Evolutionary conservation across 2,113 vertebrate species (phyloP), one percentile per base, ranked within the genome.

Genomic region (Sinocyclocheilus grahami): DNA sequence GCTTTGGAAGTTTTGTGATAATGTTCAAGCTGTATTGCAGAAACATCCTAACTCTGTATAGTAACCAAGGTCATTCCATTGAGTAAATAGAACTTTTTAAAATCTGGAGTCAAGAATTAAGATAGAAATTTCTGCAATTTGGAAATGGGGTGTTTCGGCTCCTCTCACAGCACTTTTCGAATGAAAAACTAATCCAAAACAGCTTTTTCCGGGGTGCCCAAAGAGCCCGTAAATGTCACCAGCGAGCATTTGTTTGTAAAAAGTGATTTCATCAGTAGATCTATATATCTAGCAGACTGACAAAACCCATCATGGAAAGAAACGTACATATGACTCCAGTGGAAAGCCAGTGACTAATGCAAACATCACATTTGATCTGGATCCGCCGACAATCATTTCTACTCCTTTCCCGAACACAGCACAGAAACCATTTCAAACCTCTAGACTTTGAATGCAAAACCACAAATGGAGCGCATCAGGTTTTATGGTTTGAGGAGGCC

Each of bases 401-500:
- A 22, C 75, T 90, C 88, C 89, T 91, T 69, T 22, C 27, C 20
- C 10, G 46, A 90, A 89, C 83, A 83, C 89, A 87, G 88, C 58
- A 74, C 55, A 62, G 42, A 72, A 85, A 30, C 63, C 63, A 65
- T 83, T 71, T 87, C 62, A 86, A 69, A 80, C 14, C 62, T 86
- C 14, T 16, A 77, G 33, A 58, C 37, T 85, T 81, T 48, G 60
- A 58, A 87, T 76, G 89, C 89, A 86, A 87, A 84, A 79, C 79
- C 79, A 86, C 88, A 92, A 93, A 92, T 90, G 88, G 89, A 89
- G 79, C 76, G 90, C 89, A 94, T 92, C 87, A 86, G 90, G 86
- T 91, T 94, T 94, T 91, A 94, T 91, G 88, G 88, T 11, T 86
- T 88, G 90, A 88, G 87, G 90, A 92, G 87, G 85, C 87, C 91